A percentile compares a stretch with the other conserved stretches of the same genome.
phyloP scores from a whole-genome alignment of 2,113 vertebrate species.

The Campylomormyrus numenius region DNA sequence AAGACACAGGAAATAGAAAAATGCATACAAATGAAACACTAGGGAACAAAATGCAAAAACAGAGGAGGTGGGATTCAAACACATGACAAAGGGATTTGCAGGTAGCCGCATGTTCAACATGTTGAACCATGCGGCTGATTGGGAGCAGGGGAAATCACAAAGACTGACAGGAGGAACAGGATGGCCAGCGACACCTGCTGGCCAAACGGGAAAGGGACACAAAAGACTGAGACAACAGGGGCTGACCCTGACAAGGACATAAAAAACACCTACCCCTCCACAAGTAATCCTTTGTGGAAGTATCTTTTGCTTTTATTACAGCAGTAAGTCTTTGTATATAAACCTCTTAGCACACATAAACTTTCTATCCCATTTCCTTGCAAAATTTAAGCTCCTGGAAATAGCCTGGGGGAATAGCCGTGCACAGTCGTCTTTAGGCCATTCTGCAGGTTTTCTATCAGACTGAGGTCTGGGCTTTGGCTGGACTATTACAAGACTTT shows the following conservation, averaged over 20 bases:
- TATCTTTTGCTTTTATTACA: background rate
- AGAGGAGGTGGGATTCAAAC: too few relatives aligned
- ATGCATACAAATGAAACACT: too few relatives aligned
- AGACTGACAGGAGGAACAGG: too few relatives aligned
- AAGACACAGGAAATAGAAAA: too few relatives aligned
- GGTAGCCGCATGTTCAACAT: too few relatives aligned
- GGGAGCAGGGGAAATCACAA: too few relatives aligned
- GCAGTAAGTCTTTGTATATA: background rate
- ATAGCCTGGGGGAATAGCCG: background rate
- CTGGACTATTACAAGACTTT: background rate
- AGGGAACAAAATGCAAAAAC: too few relatives aligned
- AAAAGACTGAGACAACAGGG: too few relatives aligned
- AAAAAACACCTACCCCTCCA: background rate
- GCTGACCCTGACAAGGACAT: background rate
- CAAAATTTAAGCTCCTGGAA: background rate
- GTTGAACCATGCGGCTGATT: too few relatives aligned
- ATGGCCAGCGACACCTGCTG: too few relatives aligned
- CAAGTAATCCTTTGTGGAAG: background rate
- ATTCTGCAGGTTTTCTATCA: background rate
- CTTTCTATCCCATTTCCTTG: background rate
- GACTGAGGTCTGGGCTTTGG: background rate
- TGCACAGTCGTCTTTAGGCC: background rate
- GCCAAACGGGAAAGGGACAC: too few relatives aligned
- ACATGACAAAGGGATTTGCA: too few relatives aligned
- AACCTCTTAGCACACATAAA: background rate